Evolutionary conservation across 2,113 vertebrate genomes (phyloP), one percentile per base, ranked within the genome.

Genomic region (Hippoglossus stenolepis): DNA sequence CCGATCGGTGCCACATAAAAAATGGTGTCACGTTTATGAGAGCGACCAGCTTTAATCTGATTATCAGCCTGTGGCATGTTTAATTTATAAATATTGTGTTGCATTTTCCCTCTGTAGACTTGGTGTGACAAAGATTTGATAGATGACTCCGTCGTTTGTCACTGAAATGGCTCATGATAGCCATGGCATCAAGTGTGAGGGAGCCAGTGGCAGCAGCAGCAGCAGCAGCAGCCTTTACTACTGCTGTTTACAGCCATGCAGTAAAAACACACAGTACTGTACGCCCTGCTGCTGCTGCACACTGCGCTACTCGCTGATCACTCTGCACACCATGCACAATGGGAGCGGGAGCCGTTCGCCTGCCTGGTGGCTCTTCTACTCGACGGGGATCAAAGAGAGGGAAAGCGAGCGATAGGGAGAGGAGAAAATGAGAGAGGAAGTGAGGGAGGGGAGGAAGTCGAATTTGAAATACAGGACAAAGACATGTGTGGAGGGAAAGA

Each of bases 211-310:
- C 18, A 45, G 76, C 51, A 31, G 45, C 75, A 35, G 73, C 54
- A 17, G 21, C 11, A 47, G 76, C 51, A 40, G 26, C 28, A 21
- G 51, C 66, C 73, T 86, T 82, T 84, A 85, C 78, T 82, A 75
- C 64, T 73, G 85, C 78, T 89, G 86, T 90, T 92, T 92, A 88
- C 82, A 86, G 83, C 71, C 78, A 77, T 90, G 88, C 84, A 77
- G 90, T 85, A 87, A 82, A 88, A 86, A 75, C 81, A 79, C 20
- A 71, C 73, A 74, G 79, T 26, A 51, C 73, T 64, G 76, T 70
- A 72, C 24, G 23, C 61, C 72, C 73, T 75, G 75, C 85, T 87
- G 75, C 85, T 87, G 79, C 75, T 82, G 87, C 81, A 78, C 61
- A 80, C 87, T 87, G 89, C 70, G 73, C 89, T 86, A 24, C 74